Conservation (phyloP, 2,797 vertebrate genomes). For the Catamblyrhynchus diadema region DNA sequence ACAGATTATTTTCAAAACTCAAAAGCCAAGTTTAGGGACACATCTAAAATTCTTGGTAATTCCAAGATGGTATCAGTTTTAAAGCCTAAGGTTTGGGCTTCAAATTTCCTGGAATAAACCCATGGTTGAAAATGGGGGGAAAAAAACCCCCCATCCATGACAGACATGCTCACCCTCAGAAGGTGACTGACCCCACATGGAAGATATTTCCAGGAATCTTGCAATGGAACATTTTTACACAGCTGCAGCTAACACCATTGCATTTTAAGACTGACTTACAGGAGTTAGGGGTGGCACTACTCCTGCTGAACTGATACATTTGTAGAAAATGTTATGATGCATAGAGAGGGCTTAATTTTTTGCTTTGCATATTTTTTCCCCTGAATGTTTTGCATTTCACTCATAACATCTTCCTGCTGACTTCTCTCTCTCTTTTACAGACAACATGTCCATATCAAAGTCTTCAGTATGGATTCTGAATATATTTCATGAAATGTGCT, state of each 20-base stretch:
- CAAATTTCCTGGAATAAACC: neutral
- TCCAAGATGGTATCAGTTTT: neutral
- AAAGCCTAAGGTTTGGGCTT: neutral
- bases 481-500: neutral
- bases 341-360: neutral
- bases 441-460: neutral
- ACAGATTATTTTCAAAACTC: neutral
- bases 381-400: neutral
- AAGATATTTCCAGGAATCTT: neutral
- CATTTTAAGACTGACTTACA: neutral
- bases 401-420: neutral
- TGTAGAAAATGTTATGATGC: neutral
- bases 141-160: accelerated
- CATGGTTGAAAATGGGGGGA: neutral
- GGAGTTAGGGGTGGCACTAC: neutral
- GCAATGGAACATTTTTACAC: neutral
- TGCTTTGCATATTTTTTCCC: neutral
- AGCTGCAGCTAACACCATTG: neutral
- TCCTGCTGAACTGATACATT: neutral
- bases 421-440: neutral
- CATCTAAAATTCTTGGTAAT: neutral
- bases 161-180: neutral
- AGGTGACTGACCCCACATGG: neutral
- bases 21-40: neutral
- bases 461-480: neutral